Base-by-base conservation (phyloP, 2,888 invertebrate genomes). In the Euzetes globulus region DNA sequence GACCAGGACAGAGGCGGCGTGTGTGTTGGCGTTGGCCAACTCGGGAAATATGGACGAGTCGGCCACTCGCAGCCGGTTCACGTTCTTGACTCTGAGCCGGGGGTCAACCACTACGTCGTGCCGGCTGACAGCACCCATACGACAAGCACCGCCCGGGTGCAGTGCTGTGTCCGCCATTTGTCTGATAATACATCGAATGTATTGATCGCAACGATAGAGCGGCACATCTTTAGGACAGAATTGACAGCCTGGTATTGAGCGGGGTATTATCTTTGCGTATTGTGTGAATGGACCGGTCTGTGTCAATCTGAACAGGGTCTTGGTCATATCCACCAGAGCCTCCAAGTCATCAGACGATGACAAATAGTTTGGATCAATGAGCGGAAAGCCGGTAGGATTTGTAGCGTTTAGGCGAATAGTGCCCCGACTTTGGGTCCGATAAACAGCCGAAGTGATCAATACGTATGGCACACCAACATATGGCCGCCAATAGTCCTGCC, bases 11-110 rank as follows among this genome's bases (percentile, higher is more conserved):
- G 70, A 70, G 6, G 74, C 74, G n/a, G 74, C 74, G 41, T 70
- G 74, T 17, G 74, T 73, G 25, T 73, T 73, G n/a, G 74, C 74
- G 47, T 73, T 73, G 19, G 74, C 74, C 33, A 73, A 60, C 65
- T 73, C 74, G n/a, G 74, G 74, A 33, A 73, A 68, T 7, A 73
- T 13, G 9, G 74, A 73, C 0, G 74, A 65, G 45, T 73, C 74
- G 65, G 65, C 68, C 13, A 73, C 74, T 29, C 74, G 68, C 6
- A 73, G 41, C 9, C 71, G 45, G 22, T 11, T 7, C 25, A 74
- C 47, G 22, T 29, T 29, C 15, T 41, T 74, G 1, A 74, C 74
- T 7, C 74, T 25, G 1, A 74, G 50, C 13, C 63, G 11, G 27
- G 70, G 41, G n/a, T 74, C 74, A 15, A 74, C 74, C 15, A 74